Evolutionary conservation across 2,113 vertebrate species (phyloP), one percentile per base, ranked within the genome.

Genomic region (Phaetusa simplex): DNA sequence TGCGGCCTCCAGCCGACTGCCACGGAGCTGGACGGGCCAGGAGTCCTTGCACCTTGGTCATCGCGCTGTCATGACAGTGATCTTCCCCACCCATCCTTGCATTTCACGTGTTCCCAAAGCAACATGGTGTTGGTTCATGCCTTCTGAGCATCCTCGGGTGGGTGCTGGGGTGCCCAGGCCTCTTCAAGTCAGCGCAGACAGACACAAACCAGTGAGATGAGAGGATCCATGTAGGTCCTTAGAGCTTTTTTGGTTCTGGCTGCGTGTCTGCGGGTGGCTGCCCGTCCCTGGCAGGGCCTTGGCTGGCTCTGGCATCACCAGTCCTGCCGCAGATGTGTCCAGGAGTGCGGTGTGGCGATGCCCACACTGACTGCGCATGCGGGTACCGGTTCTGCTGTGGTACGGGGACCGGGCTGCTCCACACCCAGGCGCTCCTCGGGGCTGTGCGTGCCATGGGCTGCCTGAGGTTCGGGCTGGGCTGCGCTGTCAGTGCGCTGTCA

Each of bases 361-460:
- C 29, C 53, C 62, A 22, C 0, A 7, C 3, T 9, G 42, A 4
- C 11, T 5, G 21, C 0, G 1, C 3, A 2, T 42, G 9, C 69
- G 21, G 29, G 74, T 47, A 30, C 26, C 0, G 0, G 4, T 23
- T 11, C 61, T 58, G 32, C 47, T 0, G 1, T 1, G 10, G 5
- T 23, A 14, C 1, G 4, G 34, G 0, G 2, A 36, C 7, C 14
- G 22, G 66, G 14, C 47, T 52, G 13, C 2, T 26, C 52, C 26
- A 14, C 3, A 1, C 7, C 9, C 0, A 0, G 6, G 32, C 53
- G 6, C 29, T 15, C 19, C 34, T 11, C 0, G 1, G 67, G 52
- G n/a, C 36, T 16, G 24, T 1, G 5, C 20, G 30, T 0, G 4
- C 36, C 34, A 14, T 4, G 12, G 34, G 56, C 70, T 76, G 58